phyloP scores from a whole-genome alignment of 2,888 invertebrate genomes.

The Meandrusa payeni region DNA sequence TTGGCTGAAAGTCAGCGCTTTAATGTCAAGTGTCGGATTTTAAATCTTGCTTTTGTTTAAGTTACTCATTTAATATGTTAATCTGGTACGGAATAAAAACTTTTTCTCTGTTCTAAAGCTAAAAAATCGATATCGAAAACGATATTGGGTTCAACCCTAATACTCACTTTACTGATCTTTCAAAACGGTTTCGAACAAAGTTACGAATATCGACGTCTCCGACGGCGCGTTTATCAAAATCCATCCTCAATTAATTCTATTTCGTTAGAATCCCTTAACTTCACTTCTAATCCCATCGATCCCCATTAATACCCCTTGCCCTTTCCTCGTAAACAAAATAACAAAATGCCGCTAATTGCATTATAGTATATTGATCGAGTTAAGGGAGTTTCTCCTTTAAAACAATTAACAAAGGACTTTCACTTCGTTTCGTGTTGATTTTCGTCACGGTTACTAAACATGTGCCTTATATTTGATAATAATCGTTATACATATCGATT shows the following conservation, averaged over 20 bases:
- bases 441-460: neutral
- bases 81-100: too few species aligned
- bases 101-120: too few species aligned
- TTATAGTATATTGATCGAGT: slow-evolving; percentile 71
- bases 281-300: slow-evolving; percentile 72
- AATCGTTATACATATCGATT: too few species aligned
- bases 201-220: slow-evolving; percentile 22
- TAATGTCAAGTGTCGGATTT: too few species aligned
- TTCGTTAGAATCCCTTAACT: slow-evolving; percentile 60
- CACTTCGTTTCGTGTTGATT: slow-evolving; percentile 1
- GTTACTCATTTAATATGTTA: too few species aligned
- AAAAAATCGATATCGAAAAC: neutral
- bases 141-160: neutral
- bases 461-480: too few species aligned
- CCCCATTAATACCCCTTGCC: slow-evolving; percentile 46
- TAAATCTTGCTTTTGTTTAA: too few species aligned
- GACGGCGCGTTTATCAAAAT: slow-evolving; percentile 41
- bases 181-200: slow-evolving; percentile 16
- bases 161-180: slow-evolving; percentile 4
- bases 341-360: slow-evolving; percentile 63
- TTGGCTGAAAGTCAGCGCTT: too few species aligned
- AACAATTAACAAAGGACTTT: slow-evolving; percentile 15
- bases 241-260: slow-evolving; percentile 67
- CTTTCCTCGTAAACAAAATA: slow-evolving; percentile 55
- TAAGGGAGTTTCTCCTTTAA: slow-evolving; percentile 35